Base-by-base conservation (phyloP, 2,888 invertebrate species). In the Drosophila histrio region DNA sequence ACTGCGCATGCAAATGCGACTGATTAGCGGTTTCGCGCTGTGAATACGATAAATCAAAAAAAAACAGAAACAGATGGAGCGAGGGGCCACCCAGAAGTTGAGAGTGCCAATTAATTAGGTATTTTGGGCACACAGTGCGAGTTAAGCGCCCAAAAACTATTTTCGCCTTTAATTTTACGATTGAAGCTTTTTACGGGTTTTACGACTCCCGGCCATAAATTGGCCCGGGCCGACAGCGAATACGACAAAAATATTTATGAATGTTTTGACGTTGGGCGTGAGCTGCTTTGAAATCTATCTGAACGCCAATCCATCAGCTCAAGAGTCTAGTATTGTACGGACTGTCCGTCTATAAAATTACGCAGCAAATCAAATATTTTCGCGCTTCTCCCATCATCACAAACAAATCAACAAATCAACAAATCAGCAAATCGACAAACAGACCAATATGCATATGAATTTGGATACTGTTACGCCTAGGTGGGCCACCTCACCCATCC, bases 241-340 rank as follows among this genome's bases (percentile, higher is more conserved):
- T 71, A 83, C 74, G 84, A 88, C 88, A 77, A 83, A 87, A 88
- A 83, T 83, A 84, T 87, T 83, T 88, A 83, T 88, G 87, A 71
- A 86, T 80, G 87, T 76, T 76, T 82, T 75, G 77, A 70, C 73
- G 64, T 75, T 77, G 83, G 69, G 61, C 87, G 88, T 88, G 88
- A 83, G 74, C 52, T 84, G 82, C 47, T 64, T 87, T 46, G 57
- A 67, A 87, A 88, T 88, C 84, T 64, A 47, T 69, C 87, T n/a
- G 50, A 81, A 15, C 53, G 57, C 13, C 28, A 15, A 41, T 43
- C 28, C 63, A 72, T 64, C 56, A 43, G 41, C 17, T 9, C 1
- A 21, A 22, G 21, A 22, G 47, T 52, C 57, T 11, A n/a, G n/a
- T n/a, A 19, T 34, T 17, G n/a, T 2, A 28, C n/a, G 11, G 44